Percentiles rank a stretch among this genome's conserved stretches.
Conservation (phyloP, 2,113 vertebrate genomes). For the Thryonomys swinderianus region DNA sequence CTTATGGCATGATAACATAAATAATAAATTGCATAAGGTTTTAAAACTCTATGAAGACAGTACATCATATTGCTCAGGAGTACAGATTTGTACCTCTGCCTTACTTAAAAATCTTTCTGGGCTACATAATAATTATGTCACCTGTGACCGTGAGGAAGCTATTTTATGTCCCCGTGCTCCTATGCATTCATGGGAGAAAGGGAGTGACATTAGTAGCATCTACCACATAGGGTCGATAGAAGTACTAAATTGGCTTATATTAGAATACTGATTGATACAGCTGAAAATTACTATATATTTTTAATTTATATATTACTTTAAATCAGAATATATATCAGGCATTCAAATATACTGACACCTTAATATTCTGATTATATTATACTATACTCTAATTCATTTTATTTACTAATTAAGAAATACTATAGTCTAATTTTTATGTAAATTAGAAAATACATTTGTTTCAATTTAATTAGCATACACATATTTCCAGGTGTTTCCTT, state of each 20-base stretch:
- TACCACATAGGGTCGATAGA: neutral
- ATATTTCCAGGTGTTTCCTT: slow-evolving; percentile 3
- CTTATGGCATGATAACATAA: neutral
- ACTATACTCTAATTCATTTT: neutral
- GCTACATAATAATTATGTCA: neutral
- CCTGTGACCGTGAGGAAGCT: neutral
- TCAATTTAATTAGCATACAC: neutral
- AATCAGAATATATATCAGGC: neutral
- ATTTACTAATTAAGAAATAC: neutral
- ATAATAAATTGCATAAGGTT: neutral
- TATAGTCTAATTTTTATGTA: neutral
- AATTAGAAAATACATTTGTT: neutral
- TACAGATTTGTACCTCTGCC: neutral
- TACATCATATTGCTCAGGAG: neutral
- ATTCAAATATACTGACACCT: neutral
- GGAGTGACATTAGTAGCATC: neutral
- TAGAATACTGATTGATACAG: neutral
- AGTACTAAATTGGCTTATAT: neutral
- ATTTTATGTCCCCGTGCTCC: neutral
- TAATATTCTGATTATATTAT: neutral
- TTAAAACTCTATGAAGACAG: neutral
- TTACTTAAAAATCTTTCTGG: neutral
- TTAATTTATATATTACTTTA: neutral
- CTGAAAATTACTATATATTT: neutral
- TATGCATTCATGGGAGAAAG: neutral